These are phyloP conservation scores for Trididemnum nubilum DNA, from an alignment of 23 tunicate genomes.

Conservation along the genomic window DNA sequence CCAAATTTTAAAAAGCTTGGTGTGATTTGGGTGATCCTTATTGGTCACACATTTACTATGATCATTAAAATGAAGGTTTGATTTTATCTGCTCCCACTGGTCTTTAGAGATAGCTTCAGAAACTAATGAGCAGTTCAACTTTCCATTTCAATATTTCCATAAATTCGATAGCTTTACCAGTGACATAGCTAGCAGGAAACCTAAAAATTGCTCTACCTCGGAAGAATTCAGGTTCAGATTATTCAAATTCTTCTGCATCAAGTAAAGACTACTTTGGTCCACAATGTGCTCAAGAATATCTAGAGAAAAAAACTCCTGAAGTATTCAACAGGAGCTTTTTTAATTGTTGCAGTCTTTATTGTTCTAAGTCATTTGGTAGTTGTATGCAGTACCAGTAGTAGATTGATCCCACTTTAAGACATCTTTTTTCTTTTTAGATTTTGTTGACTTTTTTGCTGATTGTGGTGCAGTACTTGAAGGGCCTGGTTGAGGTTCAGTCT, in stretches of 20 bases:
- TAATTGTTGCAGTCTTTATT: not conserved
- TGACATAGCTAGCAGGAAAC: constrained; percentile 4
- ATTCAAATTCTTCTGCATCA: not conserved
- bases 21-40: constrained; percentile 3
- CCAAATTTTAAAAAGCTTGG: constrained; percentile 4
- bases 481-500: no score
- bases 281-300: constrained; percentile 3
- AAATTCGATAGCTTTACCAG: no score
- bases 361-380: not conserved
- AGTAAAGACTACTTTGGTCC: constrained; percentile 11
- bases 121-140: constrained; percentile 1
- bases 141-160: constrained; percentile 7
- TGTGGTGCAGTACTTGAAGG: not conserved
- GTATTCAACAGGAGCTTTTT: constrained; percentile 10
- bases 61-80: constrained; percentile 8
- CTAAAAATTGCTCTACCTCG: constrained; percentile 1
- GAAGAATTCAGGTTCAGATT: not conserved
- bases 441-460: not conserved
- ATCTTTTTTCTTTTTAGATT: not conserved
- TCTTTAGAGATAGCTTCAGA: not conserved
- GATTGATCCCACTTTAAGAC: not conserved
- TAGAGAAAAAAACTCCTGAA: not conserved
- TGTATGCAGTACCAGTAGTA: not conserved
- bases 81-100: constrained; percentile 8
- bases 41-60: not conserved